Conservation (phyloP, 2,888 invertebrate genomes). For the Polyommatus iphigenia region DNA sequence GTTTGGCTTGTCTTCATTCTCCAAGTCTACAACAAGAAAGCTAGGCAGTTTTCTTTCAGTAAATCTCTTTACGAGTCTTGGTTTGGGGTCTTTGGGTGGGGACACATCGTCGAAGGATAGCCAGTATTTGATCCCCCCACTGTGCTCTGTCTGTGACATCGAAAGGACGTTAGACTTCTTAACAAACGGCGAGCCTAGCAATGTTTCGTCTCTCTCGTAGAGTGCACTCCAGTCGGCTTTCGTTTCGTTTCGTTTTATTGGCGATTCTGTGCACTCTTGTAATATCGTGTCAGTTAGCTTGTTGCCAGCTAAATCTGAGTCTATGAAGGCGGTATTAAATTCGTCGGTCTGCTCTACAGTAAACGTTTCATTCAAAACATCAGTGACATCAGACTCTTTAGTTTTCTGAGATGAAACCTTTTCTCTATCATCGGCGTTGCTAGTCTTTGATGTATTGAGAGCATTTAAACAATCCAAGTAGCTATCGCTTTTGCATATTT, state of each 20-base stretch:
- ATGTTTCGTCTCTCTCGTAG: conserved; percentile 54
- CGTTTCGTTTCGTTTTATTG: conserved; percentile 47
- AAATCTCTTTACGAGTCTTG: conserved; percentile 42
- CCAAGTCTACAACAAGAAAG: conserved; percentile 53
- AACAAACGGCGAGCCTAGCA: conserved; percentile 59
- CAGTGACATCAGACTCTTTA: conserved; percentile 35
- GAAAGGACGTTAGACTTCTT: conserved; percentile 60
- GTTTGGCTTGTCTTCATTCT: background rate
- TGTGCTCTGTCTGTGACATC: conserved; percentile 66
- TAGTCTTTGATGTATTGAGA: background rate
- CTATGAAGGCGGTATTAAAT: conserved; percentile 66
- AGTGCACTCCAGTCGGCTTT: conserved; percentile 47
- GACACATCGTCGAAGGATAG: conserved; percentile 65
- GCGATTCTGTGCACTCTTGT: conserved; percentile 57
- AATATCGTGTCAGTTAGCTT: conserved; percentile 55
- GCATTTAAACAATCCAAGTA: background rate
- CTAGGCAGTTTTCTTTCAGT: conserved; percentile 58
- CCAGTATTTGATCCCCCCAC: conserved; percentile 72
- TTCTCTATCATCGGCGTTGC: conserved; percentile 36
- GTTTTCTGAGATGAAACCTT: conserved; percentile 38
- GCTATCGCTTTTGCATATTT: background rate
- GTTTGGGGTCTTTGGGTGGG: conserved; percentile 39
- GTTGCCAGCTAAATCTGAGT: conserved; percentile 43
- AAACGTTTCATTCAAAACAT: conserved; percentile 47
- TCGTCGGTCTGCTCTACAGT: conserved; percentile 47